Evolutionary conservation across 2,113 vertebrate genomes (phyloP), one percentile per base, ranked within the genome.

Genomic region (Saccopteryx leptura): DNA sequence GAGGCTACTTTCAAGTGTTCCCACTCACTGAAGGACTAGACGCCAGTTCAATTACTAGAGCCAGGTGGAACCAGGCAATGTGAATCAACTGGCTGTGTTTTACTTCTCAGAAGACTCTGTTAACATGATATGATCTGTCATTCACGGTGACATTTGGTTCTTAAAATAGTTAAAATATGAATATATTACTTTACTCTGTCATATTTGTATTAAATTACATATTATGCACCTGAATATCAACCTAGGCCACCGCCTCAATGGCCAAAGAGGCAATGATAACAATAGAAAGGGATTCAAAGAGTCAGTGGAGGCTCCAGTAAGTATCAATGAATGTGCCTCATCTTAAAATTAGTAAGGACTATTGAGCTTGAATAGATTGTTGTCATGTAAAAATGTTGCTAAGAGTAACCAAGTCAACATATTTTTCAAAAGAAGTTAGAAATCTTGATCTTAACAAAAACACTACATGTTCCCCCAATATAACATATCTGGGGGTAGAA

Each of bases 101-200:
- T 52, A 26, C 33, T 84, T 81, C 72, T 79, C 60, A 85, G 18
- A 94, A 61, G 5, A 75, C 9, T 39, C 19, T 85, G 50, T 80
- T 71, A 90, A 33, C 69, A 69, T 75, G 17, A 78, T 76, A 54
- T 76, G 9, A 52, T 81, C 6, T 93, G 79, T 75, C 10, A 89
- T 60, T 50, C 8, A 82, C 33, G 28, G 24, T 79, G 18, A 71
- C 31, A 84, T 19, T 66, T 88, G 15, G 11, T 82, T 85, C 76
- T 85, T 23, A 78, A 93, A 83, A 87, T 75, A 90, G 63, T 46
- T 78, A 85, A 85, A 87, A 46, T 24, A 14, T 18, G 23, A 21
- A 69, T 31, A 71, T 50, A 13, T 78, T 50, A 7, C 31, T 54
- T 85, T 89, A 68, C 4, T 24, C 83, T 79, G 7, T 60, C 2